Conservation (phyloP, 2,113 vertebrate species). For the Syngnathus scovelli region DNA sequence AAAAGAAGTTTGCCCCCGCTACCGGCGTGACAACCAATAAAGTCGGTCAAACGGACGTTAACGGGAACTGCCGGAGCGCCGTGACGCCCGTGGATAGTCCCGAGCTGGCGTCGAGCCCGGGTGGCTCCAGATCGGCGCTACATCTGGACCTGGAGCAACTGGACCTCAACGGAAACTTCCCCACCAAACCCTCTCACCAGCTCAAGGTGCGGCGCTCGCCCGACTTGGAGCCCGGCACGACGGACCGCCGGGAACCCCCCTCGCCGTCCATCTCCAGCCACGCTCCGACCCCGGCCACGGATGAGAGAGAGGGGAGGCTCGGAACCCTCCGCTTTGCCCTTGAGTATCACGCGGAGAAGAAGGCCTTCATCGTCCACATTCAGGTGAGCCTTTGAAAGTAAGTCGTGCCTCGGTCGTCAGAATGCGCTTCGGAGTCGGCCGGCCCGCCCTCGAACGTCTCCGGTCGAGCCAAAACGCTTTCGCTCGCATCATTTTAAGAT, state of each 20-base stretch:
- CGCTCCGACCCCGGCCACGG: constrained; percentile 75
- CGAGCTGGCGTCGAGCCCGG: constrained; percentile 68
- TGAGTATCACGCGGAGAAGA: constrained; percentile 95
- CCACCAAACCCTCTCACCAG: constrained; percentile 71
- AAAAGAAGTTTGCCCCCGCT: constrained; percentile 87
- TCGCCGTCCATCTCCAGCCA: constrained; percentile 82
- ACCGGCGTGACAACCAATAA: constrained; percentile 68
- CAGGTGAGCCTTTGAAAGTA: constrained; percentile 57
- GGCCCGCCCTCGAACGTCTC: too few relatives aligned
- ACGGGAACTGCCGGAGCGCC: constrained; percentile 57
- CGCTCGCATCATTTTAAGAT: too few relatives aligned
- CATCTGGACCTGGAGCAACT: constrained; percentile 91
- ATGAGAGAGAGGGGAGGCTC: constrained; percentile 71
- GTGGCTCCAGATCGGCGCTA: constrained; percentile 71
- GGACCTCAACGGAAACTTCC: constrained; percentile 95
- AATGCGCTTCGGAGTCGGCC: too few relatives aligned
- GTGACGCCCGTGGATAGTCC: constrained; percentile 14
- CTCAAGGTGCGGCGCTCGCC: constrained; percentile 80
- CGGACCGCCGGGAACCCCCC: constrained; percentile 70
- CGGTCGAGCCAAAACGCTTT: too few relatives aligned
- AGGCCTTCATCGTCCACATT: constrained; percentile 94
- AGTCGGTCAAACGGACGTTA: constrained; percentile 61
- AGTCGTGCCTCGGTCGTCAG: too few relatives aligned
- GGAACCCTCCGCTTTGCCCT: constrained; percentile 91
- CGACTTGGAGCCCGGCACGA: constrained; percentile 71